These are phyloP conservation scores for Drosophila longiperda DNA, from an alignment of 2,888 invertebrate genomes.

Conservation along the genomic window DNA sequence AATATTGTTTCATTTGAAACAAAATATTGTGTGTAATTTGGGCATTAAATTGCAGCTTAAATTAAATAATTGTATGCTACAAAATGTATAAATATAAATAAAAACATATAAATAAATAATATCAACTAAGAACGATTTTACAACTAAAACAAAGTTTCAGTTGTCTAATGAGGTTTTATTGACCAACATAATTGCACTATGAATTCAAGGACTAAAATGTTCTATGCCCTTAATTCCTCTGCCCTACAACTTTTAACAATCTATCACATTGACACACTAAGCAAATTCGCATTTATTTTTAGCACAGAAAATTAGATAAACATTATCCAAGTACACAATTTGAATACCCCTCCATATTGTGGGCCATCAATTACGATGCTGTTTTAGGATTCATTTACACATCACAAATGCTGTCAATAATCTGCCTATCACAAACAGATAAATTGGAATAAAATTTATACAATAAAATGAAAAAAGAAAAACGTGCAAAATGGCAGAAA, in stretches of 20 bases:
- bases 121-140: not conserved
- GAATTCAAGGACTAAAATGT: not conserved
- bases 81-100: not conserved
- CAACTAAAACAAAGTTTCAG: not conserved
- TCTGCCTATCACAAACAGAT: slow-evolving; percentile 9
- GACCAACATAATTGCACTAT: not conserved
- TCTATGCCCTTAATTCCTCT: not conserved
- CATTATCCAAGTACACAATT: not conserved
- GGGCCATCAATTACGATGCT: slow-evolving; percentile 7
- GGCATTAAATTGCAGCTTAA: no score
- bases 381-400: slow-evolving; percentile 16
- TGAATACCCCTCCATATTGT: not conserved
- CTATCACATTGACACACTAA: not conserved
- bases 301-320: not conserved
- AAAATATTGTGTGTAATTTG: not conserved
- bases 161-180: not conserved
- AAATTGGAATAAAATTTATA: slow-evolving; percentile 45
- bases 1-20: not conserved
- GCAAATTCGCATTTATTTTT: not conserved
- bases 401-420: slow-evolving; percentile 49
- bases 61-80: no score
- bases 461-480: slow-evolving; percentile 30
- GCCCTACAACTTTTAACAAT: not conserved
- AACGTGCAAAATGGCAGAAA: slow-evolving; percentile 23
- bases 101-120: not conserved